These are phyloP conservation scores for Tympanoctomys barrerae DNA, from an alignment of 2,797 vertebrate genomes.

Conservation along the genomic window DNA sequence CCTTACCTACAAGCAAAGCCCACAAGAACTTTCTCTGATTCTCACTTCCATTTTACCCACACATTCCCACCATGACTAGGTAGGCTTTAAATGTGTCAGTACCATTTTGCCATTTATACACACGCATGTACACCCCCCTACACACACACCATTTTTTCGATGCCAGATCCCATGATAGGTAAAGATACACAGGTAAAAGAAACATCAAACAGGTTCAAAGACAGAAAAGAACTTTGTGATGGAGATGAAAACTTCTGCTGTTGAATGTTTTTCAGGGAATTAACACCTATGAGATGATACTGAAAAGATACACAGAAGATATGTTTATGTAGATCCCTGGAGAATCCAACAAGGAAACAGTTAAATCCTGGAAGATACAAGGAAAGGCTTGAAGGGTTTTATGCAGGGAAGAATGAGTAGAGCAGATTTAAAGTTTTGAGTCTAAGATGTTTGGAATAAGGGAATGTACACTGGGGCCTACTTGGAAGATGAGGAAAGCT, in stretches of 20 bases:
- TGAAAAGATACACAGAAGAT: background rate
- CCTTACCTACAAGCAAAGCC: background rate
- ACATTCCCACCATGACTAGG: background rate
- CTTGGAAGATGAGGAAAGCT: background rate
- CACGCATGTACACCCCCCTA: background rate
- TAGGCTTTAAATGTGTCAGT: background rate
- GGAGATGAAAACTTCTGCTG: background rate
- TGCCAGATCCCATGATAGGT: background rate
- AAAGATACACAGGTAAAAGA: background rate
- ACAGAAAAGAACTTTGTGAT: background rate
- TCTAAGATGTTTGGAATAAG: background rate
- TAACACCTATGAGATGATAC: background rate
- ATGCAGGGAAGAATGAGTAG: background rate
- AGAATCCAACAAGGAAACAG: background rate
- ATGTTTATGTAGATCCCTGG: background rate
- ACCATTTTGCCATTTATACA: background rate
- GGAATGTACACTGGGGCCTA: background rate
- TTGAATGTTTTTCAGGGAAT: background rate
- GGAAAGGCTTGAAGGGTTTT: background rate
- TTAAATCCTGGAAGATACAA: background rate
- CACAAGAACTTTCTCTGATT: background rate
- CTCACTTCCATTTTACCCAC: background rate
- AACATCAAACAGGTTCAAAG: background rate
- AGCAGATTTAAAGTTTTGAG: background rate
- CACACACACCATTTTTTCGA: background rate